A percentile compares a stretch with the other conserved stretches of the same genome.
phyloP scores from a whole-genome alignment of 2,797 vertebrate genomes.

The Gallinago stenura region DNA sequence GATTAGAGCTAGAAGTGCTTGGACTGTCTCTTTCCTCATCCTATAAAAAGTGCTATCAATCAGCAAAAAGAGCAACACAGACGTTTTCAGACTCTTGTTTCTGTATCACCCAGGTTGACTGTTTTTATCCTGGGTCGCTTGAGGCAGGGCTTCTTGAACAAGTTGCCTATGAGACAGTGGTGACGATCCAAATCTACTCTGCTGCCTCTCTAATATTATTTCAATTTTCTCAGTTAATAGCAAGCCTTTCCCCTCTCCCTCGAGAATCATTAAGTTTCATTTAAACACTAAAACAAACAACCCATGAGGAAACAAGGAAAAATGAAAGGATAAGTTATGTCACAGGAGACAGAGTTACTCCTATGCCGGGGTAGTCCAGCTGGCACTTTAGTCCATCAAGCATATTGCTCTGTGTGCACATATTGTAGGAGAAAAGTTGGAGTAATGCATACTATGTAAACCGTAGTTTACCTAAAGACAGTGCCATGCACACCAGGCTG shows the following conservation, averaged over 20 bases:
- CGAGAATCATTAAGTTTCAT: neutral
- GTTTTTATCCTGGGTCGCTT: neutral
- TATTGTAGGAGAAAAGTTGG: accelerated
- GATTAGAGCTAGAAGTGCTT: neutral
- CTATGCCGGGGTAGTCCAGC: neutral
- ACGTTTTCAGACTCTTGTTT: neutral
- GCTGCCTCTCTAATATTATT: neutral
- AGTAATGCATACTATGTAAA: neutral
- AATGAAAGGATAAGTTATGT: neutral
- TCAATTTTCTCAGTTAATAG: neutral
- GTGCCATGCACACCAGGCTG: neutral
- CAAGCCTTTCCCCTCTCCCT: neutral
- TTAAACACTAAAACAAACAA: neutral
- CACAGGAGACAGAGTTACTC: neutral
- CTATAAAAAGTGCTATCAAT: neutral
- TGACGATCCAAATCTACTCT: neutral
- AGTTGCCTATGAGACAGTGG: neutral
- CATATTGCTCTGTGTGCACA: neutral
- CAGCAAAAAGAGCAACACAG: neutral
- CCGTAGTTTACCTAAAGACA: neutral
- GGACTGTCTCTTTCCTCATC: neutral
- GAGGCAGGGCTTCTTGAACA: neutral
- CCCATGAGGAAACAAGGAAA: neutral
- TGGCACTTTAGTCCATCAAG: neutral
- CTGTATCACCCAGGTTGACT: neutral